These are phyloP conservation scores for Conops quadrifasciatus DNA, from an alignment of 2,888 invertebrate species.

Conservation along the genomic window DNA sequence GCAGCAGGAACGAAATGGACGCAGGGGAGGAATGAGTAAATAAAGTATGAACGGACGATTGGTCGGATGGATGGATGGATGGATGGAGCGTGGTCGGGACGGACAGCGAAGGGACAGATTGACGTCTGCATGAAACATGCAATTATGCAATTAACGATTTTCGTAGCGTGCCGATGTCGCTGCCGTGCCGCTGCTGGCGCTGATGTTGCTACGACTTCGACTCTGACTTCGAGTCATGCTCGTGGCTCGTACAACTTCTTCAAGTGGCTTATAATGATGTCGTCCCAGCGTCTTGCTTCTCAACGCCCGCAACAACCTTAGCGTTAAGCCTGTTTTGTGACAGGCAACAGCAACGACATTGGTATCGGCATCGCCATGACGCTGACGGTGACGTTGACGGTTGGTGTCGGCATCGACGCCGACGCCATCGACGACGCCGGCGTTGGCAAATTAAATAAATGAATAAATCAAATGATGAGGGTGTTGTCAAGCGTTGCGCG, in stretches of 20 bases:
- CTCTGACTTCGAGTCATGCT: not conserved
- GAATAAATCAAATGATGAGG: conserved; percentile 26
- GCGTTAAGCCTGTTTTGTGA: not conserved
- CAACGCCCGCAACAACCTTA: not conserved
- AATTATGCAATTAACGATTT: conserved; percentile 63
- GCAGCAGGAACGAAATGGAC: not conserved
- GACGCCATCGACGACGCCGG: conserved; percentile 11
- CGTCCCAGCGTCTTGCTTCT: conserved; percentile 8
- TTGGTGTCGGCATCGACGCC: not conserved
- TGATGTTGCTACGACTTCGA: not conserved
- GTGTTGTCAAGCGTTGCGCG: conserved; percentile 1
- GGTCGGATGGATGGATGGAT: not conserved
- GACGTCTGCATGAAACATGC: conserved; percentile 57
- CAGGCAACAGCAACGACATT: not conserved
- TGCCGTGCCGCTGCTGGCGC: not conserved
- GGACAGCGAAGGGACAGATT: not conserved
- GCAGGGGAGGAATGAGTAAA: not conserved
- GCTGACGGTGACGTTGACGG: not conserved
- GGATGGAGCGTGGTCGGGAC: not conserved
- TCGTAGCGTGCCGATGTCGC: conserved; percentile 16
- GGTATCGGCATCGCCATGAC: not conserved
- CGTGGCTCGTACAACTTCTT: not conserved
- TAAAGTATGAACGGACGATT: not conserved
- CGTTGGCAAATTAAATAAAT: conserved; percentile 36
- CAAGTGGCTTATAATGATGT: conserved; percentile 34